Evolutionary conservation across 1,140 invertebrate genomes (phyloP).

Genomic region (Latrodectus geometricus): DNA sequence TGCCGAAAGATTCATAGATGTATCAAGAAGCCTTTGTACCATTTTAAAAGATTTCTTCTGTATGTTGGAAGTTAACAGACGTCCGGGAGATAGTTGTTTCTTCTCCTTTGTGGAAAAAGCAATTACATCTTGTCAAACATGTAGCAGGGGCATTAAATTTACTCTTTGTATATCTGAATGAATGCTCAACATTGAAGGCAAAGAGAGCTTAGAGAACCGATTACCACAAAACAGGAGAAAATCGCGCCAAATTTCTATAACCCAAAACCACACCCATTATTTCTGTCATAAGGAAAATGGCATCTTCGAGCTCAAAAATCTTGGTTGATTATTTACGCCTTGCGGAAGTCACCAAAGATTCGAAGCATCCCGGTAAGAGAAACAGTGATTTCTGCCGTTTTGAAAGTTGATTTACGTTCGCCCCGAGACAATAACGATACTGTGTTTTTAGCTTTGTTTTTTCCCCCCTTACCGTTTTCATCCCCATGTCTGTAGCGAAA

Average conservation of each 20-base stretch:
- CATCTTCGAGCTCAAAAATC: conserved; percentile 9
- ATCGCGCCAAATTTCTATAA: background rate
- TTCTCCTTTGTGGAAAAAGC: background rate
- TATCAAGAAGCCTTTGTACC: no score
- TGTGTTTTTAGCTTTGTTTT: conserved; percentile 24
- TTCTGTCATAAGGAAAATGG: background rate
- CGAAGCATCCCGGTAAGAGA: background rate
- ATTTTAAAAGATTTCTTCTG: no score
- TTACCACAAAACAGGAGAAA: background rate
- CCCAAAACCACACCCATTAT: conserved; percentile 16
- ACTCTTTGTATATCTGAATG: background rate
- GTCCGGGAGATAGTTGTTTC: background rate
- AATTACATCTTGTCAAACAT: background rate
- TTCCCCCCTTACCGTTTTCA: background rate
- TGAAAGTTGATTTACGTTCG: conserved; percentile 25
- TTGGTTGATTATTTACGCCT: conserved; percentile 31
- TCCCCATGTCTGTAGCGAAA: background rate
- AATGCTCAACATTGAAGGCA: background rate
- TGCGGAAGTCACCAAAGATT: conserved; percentile 24
- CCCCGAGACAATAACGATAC: conserved; percentile 32
- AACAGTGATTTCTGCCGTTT: conserved; percentile 21
- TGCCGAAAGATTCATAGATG: no score
- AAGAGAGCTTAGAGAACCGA: background rate
- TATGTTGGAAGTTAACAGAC: background rate
- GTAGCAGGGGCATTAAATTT: background rate